A percentile compares a stretch with the other conserved stretches of the same genome.
These are phyloP conservation scores for Molossus molossus DNA, from an alignment of 2,797 vertebrate species.

Conservation along the genomic window DNA sequence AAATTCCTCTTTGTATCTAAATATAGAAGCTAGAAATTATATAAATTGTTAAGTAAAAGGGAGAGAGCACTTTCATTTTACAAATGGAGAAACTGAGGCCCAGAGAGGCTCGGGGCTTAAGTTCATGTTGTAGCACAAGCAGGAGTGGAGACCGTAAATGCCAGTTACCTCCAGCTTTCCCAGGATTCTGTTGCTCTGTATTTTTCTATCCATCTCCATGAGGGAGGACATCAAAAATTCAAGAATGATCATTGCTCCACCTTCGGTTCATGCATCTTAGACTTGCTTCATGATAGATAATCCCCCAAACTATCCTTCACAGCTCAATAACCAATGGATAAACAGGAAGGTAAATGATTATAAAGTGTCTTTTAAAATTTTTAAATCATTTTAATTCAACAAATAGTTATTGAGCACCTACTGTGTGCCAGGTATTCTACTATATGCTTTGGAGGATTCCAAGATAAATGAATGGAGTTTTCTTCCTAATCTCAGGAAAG, in stretches of 20 bases:
- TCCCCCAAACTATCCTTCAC: constrained; percentile 10
- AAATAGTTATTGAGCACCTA: constrained; percentile 69
- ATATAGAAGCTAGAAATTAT: constrained; percentile 23
- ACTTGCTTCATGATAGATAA: neutral
- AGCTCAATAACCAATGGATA: neutral
- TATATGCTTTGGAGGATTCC: neutral
- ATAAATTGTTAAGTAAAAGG: neutral
- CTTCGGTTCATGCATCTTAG: neutral
- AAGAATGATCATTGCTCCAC: neutral
- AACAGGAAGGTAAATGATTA: neutral
- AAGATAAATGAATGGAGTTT: constrained; percentile 42
- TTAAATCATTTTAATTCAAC: neutral
- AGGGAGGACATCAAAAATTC: neutral
- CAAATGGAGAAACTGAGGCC: neutral
- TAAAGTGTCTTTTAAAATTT: constrained; percentile 1
- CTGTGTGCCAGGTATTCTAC: neutral
- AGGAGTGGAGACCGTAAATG: neutral
- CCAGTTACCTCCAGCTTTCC: neutral
- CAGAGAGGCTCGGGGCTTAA: neutral
- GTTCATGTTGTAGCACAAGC: neutral
- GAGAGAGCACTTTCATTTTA: constrained; percentile 5
- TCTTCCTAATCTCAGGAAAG: constrained; percentile 64
- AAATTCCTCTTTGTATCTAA: constrained; percentile 1
- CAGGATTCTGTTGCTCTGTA: neutral
- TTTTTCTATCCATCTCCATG: neutral